A percentile compares a stretch with the other conserved stretches of the same genome.
Conservation (phyloP, 2,888 invertebrate genomes). For the Standfussiana lucernea region DNA sequence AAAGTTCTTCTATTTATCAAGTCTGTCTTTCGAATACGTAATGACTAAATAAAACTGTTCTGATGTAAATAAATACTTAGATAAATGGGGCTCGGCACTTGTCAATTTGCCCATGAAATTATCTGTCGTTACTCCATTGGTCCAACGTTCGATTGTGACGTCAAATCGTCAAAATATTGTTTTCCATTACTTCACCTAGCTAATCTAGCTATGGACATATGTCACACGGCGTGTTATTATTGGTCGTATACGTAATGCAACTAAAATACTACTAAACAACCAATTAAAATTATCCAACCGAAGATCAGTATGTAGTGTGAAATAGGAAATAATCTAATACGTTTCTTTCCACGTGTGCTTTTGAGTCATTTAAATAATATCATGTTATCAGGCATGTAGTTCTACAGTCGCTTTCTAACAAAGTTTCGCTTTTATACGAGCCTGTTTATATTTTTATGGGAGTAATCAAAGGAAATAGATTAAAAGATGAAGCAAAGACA, state of each 20-base stretch:
- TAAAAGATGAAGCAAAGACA: neutral
- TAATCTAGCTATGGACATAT: neutral
- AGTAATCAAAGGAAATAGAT: neutral
- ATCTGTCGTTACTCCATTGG: constrained; percentile 88
- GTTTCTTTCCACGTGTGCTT: constrained; percentile 24
- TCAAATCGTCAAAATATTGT: constrained; percentile 70
- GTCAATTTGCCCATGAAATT: constrained; percentile 87
- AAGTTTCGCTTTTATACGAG: neutral
- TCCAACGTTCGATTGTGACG: constrained; percentile 76
- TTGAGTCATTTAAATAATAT: neutral
- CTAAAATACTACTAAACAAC: neutral
- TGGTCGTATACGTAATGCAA: neutral
- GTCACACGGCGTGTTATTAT: constrained; percentile 33
- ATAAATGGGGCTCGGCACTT: constrained; percentile 80
- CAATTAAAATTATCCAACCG: neutral
- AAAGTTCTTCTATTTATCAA: constrained; percentile 64
- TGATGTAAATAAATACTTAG: constrained; percentile 87
- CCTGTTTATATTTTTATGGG: neutral
- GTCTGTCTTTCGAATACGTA: constrained; percentile 66
- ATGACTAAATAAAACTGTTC: constrained; percentile 75
- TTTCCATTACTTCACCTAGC: constrained; percentile 25
- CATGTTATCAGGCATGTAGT: neutral
- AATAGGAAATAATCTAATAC: constrained; percentile 3
- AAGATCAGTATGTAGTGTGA: neutral
- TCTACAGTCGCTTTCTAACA: neutral